These are phyloP conservation scores for Motacilla alba DNA, from an alignment of 2,113 vertebrate species.

Conservation along the genomic window DNA sequence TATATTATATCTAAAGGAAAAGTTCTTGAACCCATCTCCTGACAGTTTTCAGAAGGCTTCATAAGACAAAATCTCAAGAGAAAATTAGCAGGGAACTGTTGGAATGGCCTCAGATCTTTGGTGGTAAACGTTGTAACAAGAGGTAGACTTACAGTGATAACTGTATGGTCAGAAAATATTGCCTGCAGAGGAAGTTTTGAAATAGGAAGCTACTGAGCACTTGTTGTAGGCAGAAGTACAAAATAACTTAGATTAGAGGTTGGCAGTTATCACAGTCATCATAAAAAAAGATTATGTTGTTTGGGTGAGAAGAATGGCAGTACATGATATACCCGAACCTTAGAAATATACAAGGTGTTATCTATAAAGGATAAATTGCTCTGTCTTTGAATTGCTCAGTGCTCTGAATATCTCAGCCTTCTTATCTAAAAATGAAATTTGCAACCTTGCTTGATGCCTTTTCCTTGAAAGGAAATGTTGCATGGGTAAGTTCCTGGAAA, in stretches of 20 bases:
- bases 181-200: not conserved
- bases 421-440: conserved; percentile 47
- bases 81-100: not conserved
- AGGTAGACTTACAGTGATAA: not conserved
- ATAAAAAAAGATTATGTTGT: conserved; percentile 10
- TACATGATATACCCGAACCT: not conserved
- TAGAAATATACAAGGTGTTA: conserved; percentile 8
- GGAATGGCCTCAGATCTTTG: not conserved
- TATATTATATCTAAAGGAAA: not conserved
- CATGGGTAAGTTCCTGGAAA: not conserved
- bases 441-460: not conserved
- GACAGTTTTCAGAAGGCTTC: not conserved
- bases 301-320: not conserved
- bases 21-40: not conserved
- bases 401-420: conserved; percentile 17
- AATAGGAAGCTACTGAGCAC: not conserved
- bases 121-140: not conserved
- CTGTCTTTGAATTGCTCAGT: not conserved
- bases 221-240: not conserved
- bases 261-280: not conserved
- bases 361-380: conserved; percentile 34
- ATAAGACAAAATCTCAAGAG: not conserved
- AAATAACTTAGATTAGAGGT: conserved; percentile 9
- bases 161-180: not conserved
- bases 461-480: not conserved